phyloP scores from a whole-genome alignment of 2,888 invertebrate genomes.

The Mycalesis mineus region DNA sequence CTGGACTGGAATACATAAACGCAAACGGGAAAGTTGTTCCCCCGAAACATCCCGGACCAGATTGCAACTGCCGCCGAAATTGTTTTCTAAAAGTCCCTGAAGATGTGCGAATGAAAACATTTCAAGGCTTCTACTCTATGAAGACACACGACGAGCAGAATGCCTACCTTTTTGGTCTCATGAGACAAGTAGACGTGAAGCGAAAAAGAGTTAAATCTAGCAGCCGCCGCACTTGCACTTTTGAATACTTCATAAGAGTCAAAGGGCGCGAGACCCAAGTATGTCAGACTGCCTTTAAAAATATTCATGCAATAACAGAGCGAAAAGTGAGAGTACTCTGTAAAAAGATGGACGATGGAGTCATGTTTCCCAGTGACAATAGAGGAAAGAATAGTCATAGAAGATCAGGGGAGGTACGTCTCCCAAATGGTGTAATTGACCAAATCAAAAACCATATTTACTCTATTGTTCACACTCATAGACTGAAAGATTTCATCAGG shows the following conservation, averaged over 20 bases:
- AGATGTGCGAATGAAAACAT: slow-evolving; percentile 70
- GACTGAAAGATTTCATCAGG: slow-evolving; percentile 73
- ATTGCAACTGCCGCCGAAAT: slow-evolving; percentile 73
- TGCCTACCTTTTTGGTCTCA: slow-evolving; percentile 77
- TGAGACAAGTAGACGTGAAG: slow-evolving; percentile 78
- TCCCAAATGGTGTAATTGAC: slow-evolving; percentile 68
- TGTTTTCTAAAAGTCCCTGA: slow-evolving; percentile 75
- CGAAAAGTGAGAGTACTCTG: slow-evolving; percentile 77
- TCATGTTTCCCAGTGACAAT: slow-evolving; percentile 78
- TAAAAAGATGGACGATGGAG: slow-evolving; percentile 79
- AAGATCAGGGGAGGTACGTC: slow-evolving; percentile 70
- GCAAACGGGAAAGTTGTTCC: slow-evolving; percentile 77
- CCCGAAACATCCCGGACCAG: slow-evolving; percentile 74
- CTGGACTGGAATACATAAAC: slow-evolving; percentile 76
- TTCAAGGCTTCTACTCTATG: slow-evolving; percentile 77
- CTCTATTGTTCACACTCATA: slow-evolving; percentile 73
- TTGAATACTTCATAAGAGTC: slow-evolving; percentile 76
- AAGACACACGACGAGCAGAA: slow-evolving; percentile 79
- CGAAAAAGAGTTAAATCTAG: slow-evolving; percentile 76
- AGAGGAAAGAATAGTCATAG: slow-evolving; percentile 76
- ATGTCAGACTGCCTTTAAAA: slow-evolving; percentile 78
- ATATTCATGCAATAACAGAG: slow-evolving; percentile 78
- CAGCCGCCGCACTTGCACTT: slow-evolving; percentile 75
- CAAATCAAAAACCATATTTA: slow-evolving; percentile 77
- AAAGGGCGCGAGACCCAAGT: slow-evolving; percentile 77